phyloP scores from a whole-genome alignment of 1,140 invertebrate genomes.

The Homarus americanus region DNA sequence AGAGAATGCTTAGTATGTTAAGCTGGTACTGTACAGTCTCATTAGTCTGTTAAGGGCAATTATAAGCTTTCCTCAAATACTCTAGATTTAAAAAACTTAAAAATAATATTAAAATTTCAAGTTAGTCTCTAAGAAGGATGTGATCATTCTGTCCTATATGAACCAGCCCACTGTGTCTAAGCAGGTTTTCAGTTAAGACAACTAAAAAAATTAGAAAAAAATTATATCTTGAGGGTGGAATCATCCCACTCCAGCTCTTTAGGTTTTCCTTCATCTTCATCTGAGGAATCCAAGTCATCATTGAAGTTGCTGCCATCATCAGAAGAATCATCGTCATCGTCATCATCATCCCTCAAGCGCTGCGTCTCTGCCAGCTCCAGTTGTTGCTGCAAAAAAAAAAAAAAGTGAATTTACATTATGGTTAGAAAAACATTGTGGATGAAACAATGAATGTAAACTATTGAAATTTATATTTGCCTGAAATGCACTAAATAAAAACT shows the following conservation, averaged over 20 bases:
- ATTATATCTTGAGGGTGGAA: slow-evolving; percentile 82
- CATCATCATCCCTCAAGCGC: slow-evolving; percentile 78
- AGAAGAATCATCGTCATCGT: slow-evolving; percentile 82
- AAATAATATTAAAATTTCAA: not conserved
- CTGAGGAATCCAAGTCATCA: slow-evolving; percentile 80
- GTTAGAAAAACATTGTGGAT: no score
- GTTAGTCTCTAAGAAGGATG: slow-evolving; percentile 6
- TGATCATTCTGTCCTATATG: slow-evolving; percentile 22
- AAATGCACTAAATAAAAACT: no score
- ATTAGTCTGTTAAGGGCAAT: slow-evolving; percentile 10
- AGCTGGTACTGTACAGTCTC: not conserved
- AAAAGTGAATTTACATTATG: no score
- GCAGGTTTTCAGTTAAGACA: not conserved
- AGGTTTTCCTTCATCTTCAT: slow-evolving; percentile 80
- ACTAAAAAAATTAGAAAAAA: slow-evolving; percentile 4
- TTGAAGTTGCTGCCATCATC: slow-evolving; percentile 81
- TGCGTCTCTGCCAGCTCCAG: slow-evolving; percentile 77
- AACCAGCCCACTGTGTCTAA: slow-evolving; percentile 27
- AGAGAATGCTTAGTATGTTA: slow-evolving; percentile 14
- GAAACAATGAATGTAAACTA: no score
- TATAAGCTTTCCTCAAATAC: not conserved
- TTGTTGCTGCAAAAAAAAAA: slow-evolving; percentile 76
- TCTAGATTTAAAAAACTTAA: not conserved
- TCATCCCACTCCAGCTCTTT: slow-evolving; percentile 84
- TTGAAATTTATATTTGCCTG: no score